Evolutionary conservation across 2,888 invertebrate species (phyloP), one percentile per base, ranked within the genome.

Genomic region (Crematogaster levior): DNA sequence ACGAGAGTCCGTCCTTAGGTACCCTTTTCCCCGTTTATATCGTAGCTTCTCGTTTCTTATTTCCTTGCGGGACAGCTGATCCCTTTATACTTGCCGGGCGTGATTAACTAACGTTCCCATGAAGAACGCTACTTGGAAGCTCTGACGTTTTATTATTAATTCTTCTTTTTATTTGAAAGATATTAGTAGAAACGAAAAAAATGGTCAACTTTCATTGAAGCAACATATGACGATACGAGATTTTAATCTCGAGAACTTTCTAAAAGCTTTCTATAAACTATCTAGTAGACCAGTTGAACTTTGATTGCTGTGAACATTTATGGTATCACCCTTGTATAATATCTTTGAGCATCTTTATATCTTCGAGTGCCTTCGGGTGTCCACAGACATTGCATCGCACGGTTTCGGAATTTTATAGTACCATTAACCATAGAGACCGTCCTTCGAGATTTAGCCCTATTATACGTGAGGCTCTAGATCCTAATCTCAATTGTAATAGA

Each of bases 1-100:
- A 95, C 94, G 97, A 97, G 95, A 97, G 97, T 94, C 97, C 97
- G 92, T 97, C 97, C 90, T 96, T 97, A 94, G 96, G 96, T 92
- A 90, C 73, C 81, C 27, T 53, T 48, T 51, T n/a, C 3, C 43
- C n/a, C 56, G 18, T 40, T 56, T 34, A n/a, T 24, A 70, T 53
- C 34, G 27, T 72, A 30, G 24, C 48, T 65, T 6, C n/a, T 21
- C 34, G 37, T 46, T 66, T 81, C 81, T 53, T 60, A 43, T 68
- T 81, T 70, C 60, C 46, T 66, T 51, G n/a, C 37, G 53, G 24
- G 18, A 61, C 48, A 12, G 15, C 48, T 24, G 72, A 37, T 3
- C 5, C 1, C 15, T 37, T 27, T 21, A 34, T 68, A 30, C 68
- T 77, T 68, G 21, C 68, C n/a, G 12, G 34, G 43, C 56, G 18